Percentiles rank a stretch among this genome's conserved stretches.
phyloP scores from a whole-genome alignment of 2,888 invertebrate species.

The Amiota minor region DNA sequence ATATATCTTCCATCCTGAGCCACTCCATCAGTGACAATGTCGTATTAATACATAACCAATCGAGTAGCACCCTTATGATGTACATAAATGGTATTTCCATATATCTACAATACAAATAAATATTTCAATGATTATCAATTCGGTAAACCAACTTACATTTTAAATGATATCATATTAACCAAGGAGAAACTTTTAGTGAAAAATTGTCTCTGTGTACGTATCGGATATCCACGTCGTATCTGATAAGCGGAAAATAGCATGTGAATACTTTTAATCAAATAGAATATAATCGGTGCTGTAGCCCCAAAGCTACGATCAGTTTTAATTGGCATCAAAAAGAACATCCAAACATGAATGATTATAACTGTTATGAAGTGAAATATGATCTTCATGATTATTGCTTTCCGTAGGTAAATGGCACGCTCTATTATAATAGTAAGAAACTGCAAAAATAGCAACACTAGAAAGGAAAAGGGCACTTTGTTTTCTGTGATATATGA shows the following conservation, averaged over 20 bases:
- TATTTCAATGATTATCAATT: background rate
- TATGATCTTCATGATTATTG: conserved; percentile 88
- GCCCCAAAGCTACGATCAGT: conserved; percentile 82
- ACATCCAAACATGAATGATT: conserved; percentile 96
- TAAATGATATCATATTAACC: conserved; percentile 91
- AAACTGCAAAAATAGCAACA: conserved; percentile 96
- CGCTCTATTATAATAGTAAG: conserved; percentile 94
- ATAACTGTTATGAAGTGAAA: conserved; percentile 93
- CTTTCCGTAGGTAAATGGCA: conserved; percentile 93
- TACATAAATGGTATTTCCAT: conserved; percentile 96
- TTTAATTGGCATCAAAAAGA: conserved; percentile 92
- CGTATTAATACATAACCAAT: conserved; percentile 99
- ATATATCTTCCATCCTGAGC: conserved; percentile 99
- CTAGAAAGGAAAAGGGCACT: conserved; percentile 93
- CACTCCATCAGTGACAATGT: conserved; percentile 97
- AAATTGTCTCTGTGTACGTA: conserved; percentile 96
- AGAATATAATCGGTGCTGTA: conserved; percentile 90
- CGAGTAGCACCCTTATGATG: conserved; percentile 96
- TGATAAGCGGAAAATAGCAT: conserved; percentile 96
- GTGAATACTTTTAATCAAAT: conserved; percentile 97
- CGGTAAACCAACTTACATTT: conserved; percentile 79
- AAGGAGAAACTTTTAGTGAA: conserved; percentile 95
- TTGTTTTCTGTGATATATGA: conserved; percentile 93
- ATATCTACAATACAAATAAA: conserved; percentile 75
- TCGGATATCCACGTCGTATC: conserved; percentile 96